Conservation (phyloP, 2,113 vertebrate genomes). For the Hemichromis elongatus region DNA sequence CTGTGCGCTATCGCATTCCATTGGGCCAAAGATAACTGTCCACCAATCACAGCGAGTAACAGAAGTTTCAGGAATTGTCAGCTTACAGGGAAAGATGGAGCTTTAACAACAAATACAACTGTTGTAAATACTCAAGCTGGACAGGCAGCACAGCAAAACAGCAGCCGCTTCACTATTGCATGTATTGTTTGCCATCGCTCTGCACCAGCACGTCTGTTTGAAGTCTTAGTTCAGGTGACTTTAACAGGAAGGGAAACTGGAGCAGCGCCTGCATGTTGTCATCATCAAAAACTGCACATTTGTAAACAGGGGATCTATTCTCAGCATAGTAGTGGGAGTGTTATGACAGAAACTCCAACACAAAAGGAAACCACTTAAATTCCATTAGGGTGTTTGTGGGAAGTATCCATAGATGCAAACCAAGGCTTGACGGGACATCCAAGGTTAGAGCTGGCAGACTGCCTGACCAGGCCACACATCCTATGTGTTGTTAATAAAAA, state of each 20-base stretch:
- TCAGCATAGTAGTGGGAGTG: background rate
- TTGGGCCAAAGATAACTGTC: background rate
- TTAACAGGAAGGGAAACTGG: background rate
- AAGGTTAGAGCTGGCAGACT: background rate
- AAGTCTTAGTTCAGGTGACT: background rate
- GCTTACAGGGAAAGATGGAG: background rate
- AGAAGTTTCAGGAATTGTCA: background rate
- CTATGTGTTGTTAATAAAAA: background rate
- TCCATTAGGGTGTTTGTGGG: background rate
- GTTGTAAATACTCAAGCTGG: background rate
- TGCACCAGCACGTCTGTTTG: background rate
- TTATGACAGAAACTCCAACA: background rate
- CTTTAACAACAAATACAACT: background rate
- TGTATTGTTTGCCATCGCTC: background rate
- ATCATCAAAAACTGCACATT: background rate
- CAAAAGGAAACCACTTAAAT: background rate
- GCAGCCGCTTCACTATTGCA: background rate
- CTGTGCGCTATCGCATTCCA: background rate
- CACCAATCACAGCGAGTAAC: background rate
- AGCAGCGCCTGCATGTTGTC: background rate
- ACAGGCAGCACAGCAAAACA: background rate
- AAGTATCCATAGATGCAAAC: background rate
- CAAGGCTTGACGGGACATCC: background rate
- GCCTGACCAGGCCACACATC: background rate
- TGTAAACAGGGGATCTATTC: background rate